Evolutionary conservation across 2,797 vertebrate genomes (phyloP), one percentile per base, ranked within the genome.

Genomic region (Micropoecilia bifurca): DNA sequence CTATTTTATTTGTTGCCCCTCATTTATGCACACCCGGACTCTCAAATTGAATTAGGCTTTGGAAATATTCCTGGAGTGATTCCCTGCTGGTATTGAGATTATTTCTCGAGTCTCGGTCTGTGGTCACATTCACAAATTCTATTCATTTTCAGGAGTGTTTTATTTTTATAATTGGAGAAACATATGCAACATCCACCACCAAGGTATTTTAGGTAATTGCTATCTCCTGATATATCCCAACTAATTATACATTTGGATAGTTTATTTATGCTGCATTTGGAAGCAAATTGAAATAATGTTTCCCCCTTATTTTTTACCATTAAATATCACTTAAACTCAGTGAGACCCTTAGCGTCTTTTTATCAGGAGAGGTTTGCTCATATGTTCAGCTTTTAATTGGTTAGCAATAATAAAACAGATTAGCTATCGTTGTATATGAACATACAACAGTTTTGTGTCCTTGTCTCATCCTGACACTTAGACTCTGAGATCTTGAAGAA

Each of bases 21-120:
- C 80, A 83, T 90, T 89, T 79, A 81, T 80, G 74, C 74, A 80
- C 80, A 6, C 71, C 36, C 71, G 18, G 77, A 80, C 80, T 78
- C 48, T 91, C 85, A 88, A 90, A 93, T 91, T 92, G 82, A 90
- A 91, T 93, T 90, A 90, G 61, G 75, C 83, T 85, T 84, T 83
- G 71, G 78, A 77, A 77, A 68, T 79, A 71, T 74, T 85, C 78
- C 76, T 77, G 73, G 75, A 86, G 85, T 71, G 88, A 91, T 77
- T 87, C 79, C 83, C 78, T 83, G 80, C 86, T 81, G 81, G 71
- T 78, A 69, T 47, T 71, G 80, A 88, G 76, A 91, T 90, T 89
- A 86, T 90, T 85, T 80, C 77, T 87, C 74, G 71, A 79, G 80
- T 76, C 55, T 73, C 80, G 63, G 47, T 75, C 82, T 79, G 78